Percentiles rank a stretch among this genome's conserved stretches.
phyloP scores from a whole-genome alignment of 2,113 vertebrate genomes.

The Opisthocomus hoazin region DNA sequence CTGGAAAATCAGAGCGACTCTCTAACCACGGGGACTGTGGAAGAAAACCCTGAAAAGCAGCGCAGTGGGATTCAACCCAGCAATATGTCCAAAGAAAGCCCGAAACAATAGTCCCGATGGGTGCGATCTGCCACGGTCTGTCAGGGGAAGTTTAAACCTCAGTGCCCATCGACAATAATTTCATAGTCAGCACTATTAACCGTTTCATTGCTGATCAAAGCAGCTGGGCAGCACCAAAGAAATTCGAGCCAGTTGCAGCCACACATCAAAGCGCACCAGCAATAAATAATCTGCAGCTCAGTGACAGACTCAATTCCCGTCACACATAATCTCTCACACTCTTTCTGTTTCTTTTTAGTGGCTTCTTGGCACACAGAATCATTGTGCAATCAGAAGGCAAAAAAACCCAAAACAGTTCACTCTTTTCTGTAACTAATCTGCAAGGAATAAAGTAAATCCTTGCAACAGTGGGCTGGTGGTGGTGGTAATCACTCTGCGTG shows the following conservation, averaged over 20 bases:
- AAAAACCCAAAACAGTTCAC: background rate
- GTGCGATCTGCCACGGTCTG: background rate
- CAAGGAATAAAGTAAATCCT: background rate
- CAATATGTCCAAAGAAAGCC: background rate
- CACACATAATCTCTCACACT: background rate
- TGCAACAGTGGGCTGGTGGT: background rate
- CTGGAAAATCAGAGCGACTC: background rate
- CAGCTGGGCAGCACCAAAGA: background rate
- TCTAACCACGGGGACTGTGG: background rate
- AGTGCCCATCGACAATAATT: background rate
- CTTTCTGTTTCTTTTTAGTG: background rate
- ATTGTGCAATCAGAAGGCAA: background rate
- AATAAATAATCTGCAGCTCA: background rate
- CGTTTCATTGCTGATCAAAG: conserved; percentile 14
- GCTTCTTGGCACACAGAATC: background rate
- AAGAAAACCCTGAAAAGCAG: background rate
- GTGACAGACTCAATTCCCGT: background rate
- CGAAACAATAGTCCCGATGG: background rate
- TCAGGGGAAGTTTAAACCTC: background rate
- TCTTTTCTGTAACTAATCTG: background rate
- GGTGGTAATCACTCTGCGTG: background rate
- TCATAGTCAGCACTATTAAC: conserved; percentile 4
- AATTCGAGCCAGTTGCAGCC: background rate
- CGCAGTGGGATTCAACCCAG: background rate
- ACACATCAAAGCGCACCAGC: background rate